Base-by-base conservation (phyloP, 1,140 invertebrate species). In the Polypedilum vanderplanki region DNA sequence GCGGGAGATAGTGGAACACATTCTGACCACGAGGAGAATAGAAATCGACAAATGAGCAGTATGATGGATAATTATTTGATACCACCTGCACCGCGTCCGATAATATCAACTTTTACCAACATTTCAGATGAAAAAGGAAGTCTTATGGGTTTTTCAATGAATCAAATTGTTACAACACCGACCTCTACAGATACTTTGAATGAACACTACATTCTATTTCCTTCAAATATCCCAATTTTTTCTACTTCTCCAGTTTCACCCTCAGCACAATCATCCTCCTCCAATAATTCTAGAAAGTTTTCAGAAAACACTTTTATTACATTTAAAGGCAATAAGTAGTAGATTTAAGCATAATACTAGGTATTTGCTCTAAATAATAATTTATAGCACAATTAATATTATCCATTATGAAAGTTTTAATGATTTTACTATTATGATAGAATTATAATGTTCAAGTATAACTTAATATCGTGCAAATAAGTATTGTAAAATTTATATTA, bases 1-100 rank as follows among this genome's bases (percentile, higher is more conserved):
- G 84, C 92, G 0, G 91, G 90, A 0, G 93, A 94, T 78, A 93
- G 91, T 79, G 92, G 92, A 74, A 92, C 91, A 0, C 91, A 93
- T 80, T 94, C 92, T 0, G 92, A 94, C 80, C 88, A 89, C 75
- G 92, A 94, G 76, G 91, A 93, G 24, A 87, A 88, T 78, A 88
- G 90, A 75, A 89, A 90, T 80, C 85, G 82, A 76, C 46, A 81
- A 81, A 84, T 78, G 85, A 79, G 79, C 24, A 83, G 75, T 40
- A 65, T 81, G 10, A 79, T 87, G 78, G 85, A 86, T 41, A 86
- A 87, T 78, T 87, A 87, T 79, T 79, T 87, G 75, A 84, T 87
- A 33, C 87, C 87, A 41, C 87, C 87, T 24, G 84, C 87, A 20
- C 86, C 87, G 10, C 80, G 87, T 9, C 87, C 87, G 0, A 22